Conservation (phyloP, 2,888 invertebrate species). For the Agrochola lychnidis region DNA sequence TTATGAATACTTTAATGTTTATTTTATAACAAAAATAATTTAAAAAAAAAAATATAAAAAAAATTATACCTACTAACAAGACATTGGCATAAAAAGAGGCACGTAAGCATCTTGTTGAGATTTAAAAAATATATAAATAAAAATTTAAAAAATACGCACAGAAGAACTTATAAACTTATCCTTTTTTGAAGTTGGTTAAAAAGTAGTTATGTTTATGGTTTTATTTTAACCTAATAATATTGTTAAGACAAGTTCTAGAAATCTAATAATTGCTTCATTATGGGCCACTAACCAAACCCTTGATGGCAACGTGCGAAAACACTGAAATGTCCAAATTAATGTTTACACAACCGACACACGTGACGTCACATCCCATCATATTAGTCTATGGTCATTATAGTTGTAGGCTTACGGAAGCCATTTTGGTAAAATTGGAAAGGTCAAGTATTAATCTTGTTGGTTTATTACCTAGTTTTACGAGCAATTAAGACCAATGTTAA, state of each 20-base stretch:
- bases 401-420: conserved; percentile 30
- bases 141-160: too few species aligned
- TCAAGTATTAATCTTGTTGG: conserved; percentile 29
- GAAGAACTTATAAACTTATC: too few species aligned
- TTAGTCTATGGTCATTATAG: conserved; percentile 26
- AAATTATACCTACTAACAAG: too few species aligned
- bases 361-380: conserved; percentile 14
- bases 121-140: too few species aligned
- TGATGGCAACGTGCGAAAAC: neutral
- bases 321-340: conserved; percentile 22
- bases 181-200: too few species aligned
- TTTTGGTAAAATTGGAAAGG: conserved; percentile 13
- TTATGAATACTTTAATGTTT: too few species aligned
- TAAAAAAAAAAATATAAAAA: too few species aligned
- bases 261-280: neutral
- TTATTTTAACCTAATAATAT: neutral
- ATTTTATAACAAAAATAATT: too few species aligned
- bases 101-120: too few species aligned
- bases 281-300: neutral
- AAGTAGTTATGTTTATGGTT: too few species aligned
- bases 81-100: too few species aligned
- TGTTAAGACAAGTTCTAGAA: neutral
- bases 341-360: conserved; percentile 18
- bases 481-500: conserved; percentile 22
- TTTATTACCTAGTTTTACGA: conserved; percentile 28